Percentiles rank a stretch among this genome's conserved stretches.
Evolutionary conservation across 2,797 vertebrate species (phyloP).

Genomic region (Hemitrygon akajei): DNA sequence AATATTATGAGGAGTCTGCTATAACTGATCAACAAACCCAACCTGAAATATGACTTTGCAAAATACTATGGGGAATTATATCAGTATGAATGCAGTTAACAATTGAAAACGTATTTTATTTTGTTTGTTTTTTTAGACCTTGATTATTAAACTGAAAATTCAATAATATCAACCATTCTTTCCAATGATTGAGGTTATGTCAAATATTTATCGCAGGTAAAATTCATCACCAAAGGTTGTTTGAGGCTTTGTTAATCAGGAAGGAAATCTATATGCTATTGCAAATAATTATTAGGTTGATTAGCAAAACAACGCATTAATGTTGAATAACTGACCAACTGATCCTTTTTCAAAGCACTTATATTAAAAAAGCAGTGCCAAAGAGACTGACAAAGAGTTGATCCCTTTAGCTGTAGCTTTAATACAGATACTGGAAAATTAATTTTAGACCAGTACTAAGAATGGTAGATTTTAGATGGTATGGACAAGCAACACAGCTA

Average conservation of each 20-base stretch:
- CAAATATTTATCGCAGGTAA: not conserved
- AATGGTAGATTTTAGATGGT: not conserved
- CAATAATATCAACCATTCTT: not conserved
- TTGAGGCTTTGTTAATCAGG: not conserved
- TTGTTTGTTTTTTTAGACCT: not conserved
- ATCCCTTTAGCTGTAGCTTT: not conserved
- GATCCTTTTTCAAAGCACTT: too few relatives aligned
- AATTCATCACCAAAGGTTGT: not conserved
- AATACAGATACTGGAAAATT: not conserved
- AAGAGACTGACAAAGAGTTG: not conserved
- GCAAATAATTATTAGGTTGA: too few relatives aligned
- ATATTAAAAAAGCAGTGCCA: too few relatives aligned
- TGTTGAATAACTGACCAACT: too few relatives aligned
- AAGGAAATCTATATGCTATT: not conserved
- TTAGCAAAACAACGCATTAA: not conserved
- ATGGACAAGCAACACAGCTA: not conserved
- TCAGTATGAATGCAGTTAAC: not conserved
- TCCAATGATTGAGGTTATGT: not conserved
- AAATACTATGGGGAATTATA: not conserved
- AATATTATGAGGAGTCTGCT: not conserved
- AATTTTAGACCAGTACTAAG: not conserved
- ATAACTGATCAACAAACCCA: not conserved
- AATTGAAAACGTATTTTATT: not conserved
- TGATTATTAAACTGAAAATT: not conserved
- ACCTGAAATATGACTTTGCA: not conserved